These are phyloP conservation scores for Lepus townsendii DNA, from an alignment of 2,797 vertebrate species.

Conservation along the genomic window DNA sequence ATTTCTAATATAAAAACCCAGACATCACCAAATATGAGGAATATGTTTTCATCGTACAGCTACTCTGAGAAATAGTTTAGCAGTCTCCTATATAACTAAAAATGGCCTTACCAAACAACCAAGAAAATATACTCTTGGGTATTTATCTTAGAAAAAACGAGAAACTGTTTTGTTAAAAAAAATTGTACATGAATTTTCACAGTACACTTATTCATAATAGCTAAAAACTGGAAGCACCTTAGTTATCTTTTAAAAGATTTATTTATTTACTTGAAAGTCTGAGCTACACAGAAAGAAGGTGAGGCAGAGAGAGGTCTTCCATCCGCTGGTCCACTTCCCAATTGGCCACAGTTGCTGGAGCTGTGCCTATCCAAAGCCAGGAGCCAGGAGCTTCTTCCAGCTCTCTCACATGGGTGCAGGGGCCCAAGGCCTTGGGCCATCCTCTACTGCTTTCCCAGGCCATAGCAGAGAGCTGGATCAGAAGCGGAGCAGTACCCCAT, in stretches of 20 bases:
- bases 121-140: not conserved
- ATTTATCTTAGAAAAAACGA: not conserved
- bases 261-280: not conserved
- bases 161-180: not conserved
- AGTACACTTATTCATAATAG: not conserved
- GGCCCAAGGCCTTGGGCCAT: no score
- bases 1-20: not conserved
- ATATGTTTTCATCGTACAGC: not conserved
- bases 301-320: no score
- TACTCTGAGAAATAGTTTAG: not conserved
- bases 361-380: no score
- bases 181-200: not conserved
- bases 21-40: not conserved
- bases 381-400: no score
- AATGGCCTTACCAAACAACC: not conserved
- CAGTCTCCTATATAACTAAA: not conserved
- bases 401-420: no score
- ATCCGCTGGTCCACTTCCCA: no score
- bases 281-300: no score
- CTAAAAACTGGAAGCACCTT: not conserved
- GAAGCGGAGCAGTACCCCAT: not conserved
- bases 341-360: no score
- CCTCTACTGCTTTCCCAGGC: no score
- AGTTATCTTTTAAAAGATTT: not conserved
- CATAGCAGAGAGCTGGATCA: no score